phyloP scores from a whole-genome alignment of 1,140 invertebrate genomes.

The Caenorhabditis tropicalis region DNA sequence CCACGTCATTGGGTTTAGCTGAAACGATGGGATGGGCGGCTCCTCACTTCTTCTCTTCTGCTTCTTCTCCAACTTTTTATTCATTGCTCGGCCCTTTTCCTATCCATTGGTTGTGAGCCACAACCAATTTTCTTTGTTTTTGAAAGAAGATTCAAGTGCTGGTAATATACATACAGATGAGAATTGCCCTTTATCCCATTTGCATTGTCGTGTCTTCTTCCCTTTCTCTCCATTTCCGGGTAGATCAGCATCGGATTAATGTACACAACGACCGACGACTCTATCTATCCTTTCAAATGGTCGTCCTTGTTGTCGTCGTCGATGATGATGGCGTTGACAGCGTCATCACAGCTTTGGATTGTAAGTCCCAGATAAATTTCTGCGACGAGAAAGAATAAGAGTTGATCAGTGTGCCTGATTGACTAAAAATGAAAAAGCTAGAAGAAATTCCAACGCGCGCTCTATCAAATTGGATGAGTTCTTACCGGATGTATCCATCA shows the following conservation, averaged over 20 bases:
- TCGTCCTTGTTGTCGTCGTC: not conserved
- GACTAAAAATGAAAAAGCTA: too few relatives aligned
- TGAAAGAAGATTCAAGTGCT: not conserved
- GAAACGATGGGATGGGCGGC: conserved; percentile 6
- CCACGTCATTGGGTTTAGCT: conserved; percentile 34
- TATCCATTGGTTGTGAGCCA: not conserved
- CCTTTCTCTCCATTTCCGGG: conserved; percentile 12
- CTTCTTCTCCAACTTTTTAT: not conserved
- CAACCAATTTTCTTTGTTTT: not conserved
- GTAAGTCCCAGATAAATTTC: not conserved
- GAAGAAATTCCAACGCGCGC: not conserved
- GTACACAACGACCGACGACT: conserved; percentile 22
- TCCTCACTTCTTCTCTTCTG: not conserved
- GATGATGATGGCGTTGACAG: not conserved
- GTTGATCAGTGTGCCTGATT: not conserved
- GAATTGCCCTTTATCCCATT: conserved; percentile 4
- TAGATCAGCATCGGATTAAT: conserved; percentile 39
- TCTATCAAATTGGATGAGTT: not conserved
- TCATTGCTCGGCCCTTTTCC: not conserved
- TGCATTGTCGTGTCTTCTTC: not conserved
- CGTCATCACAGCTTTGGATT: conserved; percentile 17
- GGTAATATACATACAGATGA: not conserved
- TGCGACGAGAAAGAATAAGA: not conserved
- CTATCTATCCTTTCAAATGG: conserved; percentile 33
- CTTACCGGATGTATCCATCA: not conserved